phyloP scores from a whole-genome alignment of 2,113 vertebrate genomes.

The Pristiophorus japonicus region DNA sequence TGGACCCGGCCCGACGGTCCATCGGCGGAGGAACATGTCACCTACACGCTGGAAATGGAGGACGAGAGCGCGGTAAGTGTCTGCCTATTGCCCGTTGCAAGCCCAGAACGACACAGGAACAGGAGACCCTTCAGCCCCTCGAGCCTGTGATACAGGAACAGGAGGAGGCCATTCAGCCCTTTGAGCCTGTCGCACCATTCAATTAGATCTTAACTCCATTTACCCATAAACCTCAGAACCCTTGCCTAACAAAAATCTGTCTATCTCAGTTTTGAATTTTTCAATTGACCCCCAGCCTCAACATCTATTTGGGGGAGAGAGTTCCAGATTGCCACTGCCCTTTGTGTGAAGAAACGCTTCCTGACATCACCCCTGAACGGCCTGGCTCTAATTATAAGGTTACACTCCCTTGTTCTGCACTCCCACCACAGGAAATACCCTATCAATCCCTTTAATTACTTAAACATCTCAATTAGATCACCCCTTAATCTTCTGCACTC shows the following conservation, averaged over 20 bases:
- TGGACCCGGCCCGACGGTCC: conserved; percentile 87
- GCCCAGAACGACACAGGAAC: neutral
- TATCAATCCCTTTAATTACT: neutral
- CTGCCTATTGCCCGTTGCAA: too few relatives aligned
- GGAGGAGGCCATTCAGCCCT: neutral
- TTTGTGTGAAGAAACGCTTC: neutral
- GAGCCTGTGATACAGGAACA: neutral
- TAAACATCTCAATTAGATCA: neutral
- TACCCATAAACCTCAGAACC: too few relatives aligned
- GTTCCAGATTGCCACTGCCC: neutral
- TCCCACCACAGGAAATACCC: too few relatives aligned
- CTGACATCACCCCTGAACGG: neutral
- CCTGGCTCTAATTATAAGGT: neutral
- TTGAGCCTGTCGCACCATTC: neutral
- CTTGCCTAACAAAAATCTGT: too few relatives aligned
- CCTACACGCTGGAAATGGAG: conserved; percentile 92
- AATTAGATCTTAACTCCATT: neutral
- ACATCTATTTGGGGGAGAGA: neutral
- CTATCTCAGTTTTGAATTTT: too few relatives aligned
- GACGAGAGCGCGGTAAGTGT: conserved; percentile 82
- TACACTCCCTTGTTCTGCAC: neutral
- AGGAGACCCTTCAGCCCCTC: neutral
- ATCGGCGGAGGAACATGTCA: conserved; percentile 75
- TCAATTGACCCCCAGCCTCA: too few relatives aligned
- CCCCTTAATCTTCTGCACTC: neutral